A percentile compares a stretch with the other conserved stretches of the same genome.
Evolutionary conservation across 2,888 invertebrate genomes (phyloP).

Genomic region (Drosophila siamana): DNA sequence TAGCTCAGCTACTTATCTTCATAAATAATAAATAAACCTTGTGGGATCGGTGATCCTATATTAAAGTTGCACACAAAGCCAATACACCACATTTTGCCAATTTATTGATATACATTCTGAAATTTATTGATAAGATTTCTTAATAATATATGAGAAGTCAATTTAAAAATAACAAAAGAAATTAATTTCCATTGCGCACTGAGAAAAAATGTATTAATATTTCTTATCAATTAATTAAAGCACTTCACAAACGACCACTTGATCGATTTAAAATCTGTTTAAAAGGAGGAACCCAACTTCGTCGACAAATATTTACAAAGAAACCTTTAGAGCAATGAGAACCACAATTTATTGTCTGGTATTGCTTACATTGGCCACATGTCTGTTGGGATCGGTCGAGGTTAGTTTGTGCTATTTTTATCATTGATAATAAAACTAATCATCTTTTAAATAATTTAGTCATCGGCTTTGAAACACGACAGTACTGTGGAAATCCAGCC

Average conservation of each 20-base stretch:
- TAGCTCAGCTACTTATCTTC: no score
- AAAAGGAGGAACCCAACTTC: conserved; percentile 15
- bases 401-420: conserved; percentile 34
- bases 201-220: neutral
- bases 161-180: neutral
- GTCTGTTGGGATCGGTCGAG: conserved; percentile 42
- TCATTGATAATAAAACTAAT: no score
- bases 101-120: no score
- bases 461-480: neutral
- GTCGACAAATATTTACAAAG: conserved; percentile 4
- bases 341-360: conserved; percentile 50
- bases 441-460: conserved; percentile 25
- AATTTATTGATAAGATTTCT: neutral
- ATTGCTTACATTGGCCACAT: conserved; percentile 44
- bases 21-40: no score
- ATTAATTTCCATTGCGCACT: neutral
- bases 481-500: conserved; percentile 15
- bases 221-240: neutral
- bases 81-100: no score
- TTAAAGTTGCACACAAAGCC: no score
- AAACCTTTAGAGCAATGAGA: conserved; percentile 48
- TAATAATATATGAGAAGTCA: neutral
- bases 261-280: conserved; percentile 29
- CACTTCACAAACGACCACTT: conserved; percentile 19
- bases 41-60: no score